A percentile compares a stretch with the other conserved stretches of the same genome.
Evolutionary conservation across 2,797 vertebrate species (phyloP).

Genomic region (Luscinia megarhynchos): DNA sequence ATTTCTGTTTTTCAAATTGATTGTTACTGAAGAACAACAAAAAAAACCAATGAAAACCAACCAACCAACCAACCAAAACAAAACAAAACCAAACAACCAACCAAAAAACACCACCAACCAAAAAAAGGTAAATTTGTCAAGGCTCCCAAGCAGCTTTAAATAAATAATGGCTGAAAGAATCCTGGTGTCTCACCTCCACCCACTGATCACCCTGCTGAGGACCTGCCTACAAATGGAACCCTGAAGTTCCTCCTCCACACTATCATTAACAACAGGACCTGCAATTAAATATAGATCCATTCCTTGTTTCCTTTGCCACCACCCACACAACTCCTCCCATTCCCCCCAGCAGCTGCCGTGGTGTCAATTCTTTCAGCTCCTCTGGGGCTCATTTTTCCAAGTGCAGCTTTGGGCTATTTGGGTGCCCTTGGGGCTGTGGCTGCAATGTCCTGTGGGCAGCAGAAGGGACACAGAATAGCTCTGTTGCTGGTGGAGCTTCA

Average conservation of each 20-base stretch:
- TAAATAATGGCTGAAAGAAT: neutral
- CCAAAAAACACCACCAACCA: no score
- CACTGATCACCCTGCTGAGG: neutral
- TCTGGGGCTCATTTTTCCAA: neutral
- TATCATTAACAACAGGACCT: neutral
- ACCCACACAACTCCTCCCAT: neutral
- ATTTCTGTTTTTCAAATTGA: neutral
- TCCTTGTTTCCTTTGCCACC: neutral
- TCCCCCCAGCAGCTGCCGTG: neutral
- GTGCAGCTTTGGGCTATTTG: rapidly evolving
- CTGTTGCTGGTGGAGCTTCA: neutral
- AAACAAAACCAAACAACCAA: no score
- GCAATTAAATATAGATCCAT: neutral
- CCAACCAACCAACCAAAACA: no score
- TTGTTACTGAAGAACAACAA: neutral
- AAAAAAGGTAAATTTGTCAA: neutral
- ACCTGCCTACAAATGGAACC: neutral
- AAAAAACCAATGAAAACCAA: no score
- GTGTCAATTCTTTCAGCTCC: rapidly evolving
- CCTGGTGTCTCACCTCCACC: neutral
- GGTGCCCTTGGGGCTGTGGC: neutral
- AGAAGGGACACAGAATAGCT: neutral
- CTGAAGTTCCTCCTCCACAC: neutral
- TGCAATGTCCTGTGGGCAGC: neutral
- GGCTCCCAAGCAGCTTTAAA: neutral